Evolutionary conservation across 2,797 vertebrate genomes (phyloP).

Genomic region (Xenops minutus): DNA sequence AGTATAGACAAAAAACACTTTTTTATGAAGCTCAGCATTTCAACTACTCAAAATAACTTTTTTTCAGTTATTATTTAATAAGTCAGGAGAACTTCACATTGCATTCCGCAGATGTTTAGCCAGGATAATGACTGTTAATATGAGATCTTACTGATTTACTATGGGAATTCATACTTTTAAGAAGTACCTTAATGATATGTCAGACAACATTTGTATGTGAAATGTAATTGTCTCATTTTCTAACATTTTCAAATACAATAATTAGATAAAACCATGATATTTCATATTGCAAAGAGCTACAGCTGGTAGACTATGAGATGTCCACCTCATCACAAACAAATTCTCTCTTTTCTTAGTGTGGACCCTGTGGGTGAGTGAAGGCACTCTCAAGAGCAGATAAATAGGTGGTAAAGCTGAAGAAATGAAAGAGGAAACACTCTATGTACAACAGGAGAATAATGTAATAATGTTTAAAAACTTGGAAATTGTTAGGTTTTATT

Average conservation of each 20-base stretch:
- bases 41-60: not conserved
- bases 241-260: not conserved
- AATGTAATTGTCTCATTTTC: not conserved
- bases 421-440: conserved; percentile 53
- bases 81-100: not conserved
- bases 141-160: not conserved
- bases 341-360: conserved; percentile 47
- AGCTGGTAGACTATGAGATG: conserved; percentile 48
- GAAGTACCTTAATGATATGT: not conserved
- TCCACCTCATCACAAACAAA: conserved; percentile 38
- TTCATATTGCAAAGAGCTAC: conserved; percentile 62
- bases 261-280: conserved; percentile 48
- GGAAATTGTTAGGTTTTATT: not conserved
- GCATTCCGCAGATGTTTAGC: not conserved
- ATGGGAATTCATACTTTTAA: not conserved
- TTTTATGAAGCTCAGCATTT: not conserved
- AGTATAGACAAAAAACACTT: not conserved
- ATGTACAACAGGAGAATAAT: not conserved
- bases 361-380: conserved; percentile 10
- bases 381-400: conserved; percentile 61
- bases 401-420: conserved; percentile 63
- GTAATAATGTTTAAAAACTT: not conserved
- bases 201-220: not conserved
- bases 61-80: not conserved
- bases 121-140: not conserved